phyloP scores from a whole-genome alignment of 2,888 invertebrate genomes.

The Pheosia tremula region DNA sequence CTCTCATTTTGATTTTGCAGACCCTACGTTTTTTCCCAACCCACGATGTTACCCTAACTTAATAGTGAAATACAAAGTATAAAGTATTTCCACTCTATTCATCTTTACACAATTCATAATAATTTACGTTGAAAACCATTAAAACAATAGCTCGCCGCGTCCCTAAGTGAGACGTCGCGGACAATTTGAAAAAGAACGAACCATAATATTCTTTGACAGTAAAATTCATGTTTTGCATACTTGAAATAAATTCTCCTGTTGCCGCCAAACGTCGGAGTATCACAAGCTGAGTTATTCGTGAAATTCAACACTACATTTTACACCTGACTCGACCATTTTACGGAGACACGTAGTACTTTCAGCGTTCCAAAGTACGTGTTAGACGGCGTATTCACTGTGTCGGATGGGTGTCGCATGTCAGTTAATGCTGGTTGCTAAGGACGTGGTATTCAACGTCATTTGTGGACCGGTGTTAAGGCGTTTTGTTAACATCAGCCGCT shows the following conservation, averaged over 20 bases:
- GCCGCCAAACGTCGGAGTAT: conserved; percentile 55
- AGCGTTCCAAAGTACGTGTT: conserved; percentile 6
- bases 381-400: conserved; percentile 16
- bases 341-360: conserved; percentile 27
- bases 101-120: conserved; percentile 23
- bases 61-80: neutral
- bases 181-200: conserved; percentile 43
- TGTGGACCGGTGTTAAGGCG: conserved; percentile 13
- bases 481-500: no score
- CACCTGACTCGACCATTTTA: conserved; percentile 47
- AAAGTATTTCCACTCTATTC: neutral
- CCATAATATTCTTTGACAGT: conserved; percentile 36
- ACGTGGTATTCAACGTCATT: conserved; percentile 46
- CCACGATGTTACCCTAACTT: no score
- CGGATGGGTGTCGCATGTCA: conserved; percentile 32
- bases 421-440: conserved; percentile 53
- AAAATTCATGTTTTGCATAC: conserved; percentile 54
- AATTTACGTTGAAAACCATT: conserved; percentile 25
- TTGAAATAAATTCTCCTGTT: conserved; percentile 52
- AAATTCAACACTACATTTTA: conserved; percentile 67
- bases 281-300: conserved; percentile 64
- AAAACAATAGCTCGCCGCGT: conserved; percentile 6
- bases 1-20: no score
- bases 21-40: no score
- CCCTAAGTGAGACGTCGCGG: conserved; percentile 32